These are phyloP conservation scores for Pollimyrus isidori DNA, from an alignment of 2,113 vertebrate species.

Conservation along the genomic window DNA sequence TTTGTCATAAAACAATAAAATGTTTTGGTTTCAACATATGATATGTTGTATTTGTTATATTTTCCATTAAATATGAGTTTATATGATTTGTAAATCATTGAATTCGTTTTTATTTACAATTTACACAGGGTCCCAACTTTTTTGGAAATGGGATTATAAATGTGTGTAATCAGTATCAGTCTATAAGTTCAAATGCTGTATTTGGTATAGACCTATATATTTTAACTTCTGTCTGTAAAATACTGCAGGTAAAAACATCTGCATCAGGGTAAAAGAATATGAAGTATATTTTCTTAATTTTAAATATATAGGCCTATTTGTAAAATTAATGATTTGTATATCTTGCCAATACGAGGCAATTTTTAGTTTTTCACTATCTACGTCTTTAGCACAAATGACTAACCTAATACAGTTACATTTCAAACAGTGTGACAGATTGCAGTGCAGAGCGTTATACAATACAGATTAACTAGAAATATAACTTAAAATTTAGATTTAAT, in stretches of 20 bases:
- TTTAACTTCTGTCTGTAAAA: neutral
- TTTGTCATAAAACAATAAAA: neutral
- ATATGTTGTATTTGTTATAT: neutral
- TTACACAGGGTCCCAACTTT: neutral
- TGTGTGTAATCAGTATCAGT: neutral
- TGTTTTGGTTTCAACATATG: neutral
- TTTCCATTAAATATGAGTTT: neutral
- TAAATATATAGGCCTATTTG: no score
- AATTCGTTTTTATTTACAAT: neutral
- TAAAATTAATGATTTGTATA: neutral
- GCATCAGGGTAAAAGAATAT: neutral
- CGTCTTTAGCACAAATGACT: neutral
- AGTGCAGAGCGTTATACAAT: neutral
- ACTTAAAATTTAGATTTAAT: neutral
- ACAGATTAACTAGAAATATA: neutral
- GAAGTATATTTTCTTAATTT: neutral
- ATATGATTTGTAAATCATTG: neutral
- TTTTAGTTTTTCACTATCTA: neutral
- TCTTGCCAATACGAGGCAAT: neutral
- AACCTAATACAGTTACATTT: neutral
- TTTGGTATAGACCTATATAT: neutral
- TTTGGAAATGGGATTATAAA: neutral
- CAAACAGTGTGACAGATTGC: neutral
- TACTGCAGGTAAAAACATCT: neutral
- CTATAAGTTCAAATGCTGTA: neutral